These are phyloP conservation scores for Andricus grossulariae DNA, from an alignment of 1,140 invertebrate species.

Conservation along the genomic window DNA sequence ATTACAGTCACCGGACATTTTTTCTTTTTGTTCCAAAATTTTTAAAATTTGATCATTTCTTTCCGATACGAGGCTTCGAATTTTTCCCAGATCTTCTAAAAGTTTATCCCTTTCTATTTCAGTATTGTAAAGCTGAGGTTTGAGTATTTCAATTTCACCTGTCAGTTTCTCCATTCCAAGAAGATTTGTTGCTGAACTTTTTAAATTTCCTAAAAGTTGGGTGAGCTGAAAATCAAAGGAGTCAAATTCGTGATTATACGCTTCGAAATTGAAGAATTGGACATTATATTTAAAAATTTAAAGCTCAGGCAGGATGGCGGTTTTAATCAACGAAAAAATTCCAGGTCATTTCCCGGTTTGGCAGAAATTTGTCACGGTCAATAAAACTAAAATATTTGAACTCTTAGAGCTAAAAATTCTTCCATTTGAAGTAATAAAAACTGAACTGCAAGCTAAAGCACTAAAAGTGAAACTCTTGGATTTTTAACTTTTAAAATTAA, in stretches of 20 bases:
- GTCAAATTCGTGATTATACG: neutral
- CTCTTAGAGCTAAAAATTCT: no score
- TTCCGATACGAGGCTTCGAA: slow-evolving; percentile 44
- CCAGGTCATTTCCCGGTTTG: no score
- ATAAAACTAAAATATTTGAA: no score
- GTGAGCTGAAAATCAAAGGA: slow-evolving; percentile 47
- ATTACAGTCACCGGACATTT: slow-evolving; percentile 19
- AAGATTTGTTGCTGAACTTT: slow-evolving; percentile 44
- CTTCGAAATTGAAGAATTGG: neutral
- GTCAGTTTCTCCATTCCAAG: slow-evolving; percentile 41
- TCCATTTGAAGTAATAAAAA: no score
- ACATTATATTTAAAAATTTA: neutral
- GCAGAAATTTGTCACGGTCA: no score
- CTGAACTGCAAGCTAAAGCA: no score
- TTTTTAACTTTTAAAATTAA: no score
- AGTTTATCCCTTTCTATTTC: slow-evolving; percentile 49
- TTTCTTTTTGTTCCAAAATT: slow-evolving; percentile 51
- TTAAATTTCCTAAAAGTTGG: slow-evolving; percentile 42
- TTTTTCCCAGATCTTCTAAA: slow-evolving; percentile 49
- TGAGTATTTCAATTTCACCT: slow-evolving; percentile 52
- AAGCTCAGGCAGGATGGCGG: neutral
- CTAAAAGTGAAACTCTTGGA: no score
- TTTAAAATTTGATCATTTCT: slow-evolving; percentile 58
- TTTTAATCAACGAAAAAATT: no score
- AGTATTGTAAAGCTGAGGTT: slow-evolving; percentile 51